phyloP scores from a whole-genome alignment of 2,113 vertebrate species.

The Rattus rattus region DNA sequence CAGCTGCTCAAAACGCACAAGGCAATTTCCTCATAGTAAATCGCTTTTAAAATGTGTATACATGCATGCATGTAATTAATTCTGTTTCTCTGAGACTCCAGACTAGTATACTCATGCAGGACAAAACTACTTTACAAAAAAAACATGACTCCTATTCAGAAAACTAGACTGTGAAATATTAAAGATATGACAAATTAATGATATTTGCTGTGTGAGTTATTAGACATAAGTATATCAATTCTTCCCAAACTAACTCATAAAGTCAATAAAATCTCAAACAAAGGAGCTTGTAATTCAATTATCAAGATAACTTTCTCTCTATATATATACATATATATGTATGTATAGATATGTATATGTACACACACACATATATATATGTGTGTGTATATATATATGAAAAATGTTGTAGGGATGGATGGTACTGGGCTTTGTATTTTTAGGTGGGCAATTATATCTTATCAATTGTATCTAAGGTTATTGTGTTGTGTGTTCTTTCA shows the following conservation, averaged over 20 bases:
- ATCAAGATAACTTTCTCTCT: not conserved
- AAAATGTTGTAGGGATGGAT: too few relatives aligned
- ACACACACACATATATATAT: too few relatives aligned
- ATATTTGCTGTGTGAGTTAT: not conserved
- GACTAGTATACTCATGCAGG: not conserved
- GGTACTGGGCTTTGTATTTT: too few relatives aligned
- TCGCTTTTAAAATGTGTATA: not conserved
- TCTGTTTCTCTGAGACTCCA: not conserved
- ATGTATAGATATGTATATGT: too few relatives aligned
- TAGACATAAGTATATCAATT: slow-evolving; percentile 23
- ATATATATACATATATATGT: too few relatives aligned
- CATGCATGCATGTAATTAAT: not conserved
- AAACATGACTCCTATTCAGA: not conserved
- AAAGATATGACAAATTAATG: not conserved
- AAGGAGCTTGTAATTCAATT: slow-evolving; percentile 19
- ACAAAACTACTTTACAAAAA: not conserved
- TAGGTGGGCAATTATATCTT: too few relatives aligned
- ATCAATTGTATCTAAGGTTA: too few relatives aligned
- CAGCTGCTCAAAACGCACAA: not conserved
- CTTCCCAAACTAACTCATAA: not conserved
- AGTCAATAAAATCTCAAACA: slow-evolving; percentile 42
- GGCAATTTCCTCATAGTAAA: not conserved
- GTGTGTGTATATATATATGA: too few relatives aligned
- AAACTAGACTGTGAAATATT: not conserved
- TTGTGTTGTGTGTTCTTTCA: too few relatives aligned